Evolutionary conservation across 2,888 invertebrate genomes (phyloP).

Genomic region (Caenorhabditis angaria): DNA sequence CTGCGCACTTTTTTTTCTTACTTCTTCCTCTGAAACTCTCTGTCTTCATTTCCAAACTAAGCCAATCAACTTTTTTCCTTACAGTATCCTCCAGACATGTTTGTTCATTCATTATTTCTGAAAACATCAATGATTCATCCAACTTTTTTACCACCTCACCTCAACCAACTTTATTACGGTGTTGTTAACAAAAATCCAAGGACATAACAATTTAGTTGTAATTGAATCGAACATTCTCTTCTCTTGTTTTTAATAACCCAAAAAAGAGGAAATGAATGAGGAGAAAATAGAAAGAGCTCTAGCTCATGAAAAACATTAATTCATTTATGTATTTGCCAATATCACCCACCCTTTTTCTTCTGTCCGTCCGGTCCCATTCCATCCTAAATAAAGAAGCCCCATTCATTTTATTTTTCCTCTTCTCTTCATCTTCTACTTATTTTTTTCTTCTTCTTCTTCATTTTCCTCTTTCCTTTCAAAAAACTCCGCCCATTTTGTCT

Average conservation of each 20-base stretch:
- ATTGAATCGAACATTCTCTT: background rate
- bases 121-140: background rate
- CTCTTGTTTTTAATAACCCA: background rate
- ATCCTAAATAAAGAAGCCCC: background rate
- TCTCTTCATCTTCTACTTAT: background rate
- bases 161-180: background rate
- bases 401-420: background rate
- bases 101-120: too few species aligned
- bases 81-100: too few species aligned
- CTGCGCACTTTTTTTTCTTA: too few species aligned
- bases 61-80: too few species aligned
- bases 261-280: too few species aligned
- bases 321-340: conserved; percentile 11
- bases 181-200: conserved; percentile 1
- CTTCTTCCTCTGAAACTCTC: too few species aligned
- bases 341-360: too few species aligned
- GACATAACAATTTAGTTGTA: conserved; percentile 1
- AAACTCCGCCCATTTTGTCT: background rate
- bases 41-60: too few species aligned
- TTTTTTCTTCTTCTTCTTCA: conserved; percentile 2
- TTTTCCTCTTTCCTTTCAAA: background rate
- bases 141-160: background rate
- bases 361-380: too few species aligned
- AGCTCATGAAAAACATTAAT: background rate
- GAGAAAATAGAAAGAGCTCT: background rate